Base-by-base conservation (phyloP, 2,797 vertebrate genomes). In the Heterohyrax brucei region DNA sequence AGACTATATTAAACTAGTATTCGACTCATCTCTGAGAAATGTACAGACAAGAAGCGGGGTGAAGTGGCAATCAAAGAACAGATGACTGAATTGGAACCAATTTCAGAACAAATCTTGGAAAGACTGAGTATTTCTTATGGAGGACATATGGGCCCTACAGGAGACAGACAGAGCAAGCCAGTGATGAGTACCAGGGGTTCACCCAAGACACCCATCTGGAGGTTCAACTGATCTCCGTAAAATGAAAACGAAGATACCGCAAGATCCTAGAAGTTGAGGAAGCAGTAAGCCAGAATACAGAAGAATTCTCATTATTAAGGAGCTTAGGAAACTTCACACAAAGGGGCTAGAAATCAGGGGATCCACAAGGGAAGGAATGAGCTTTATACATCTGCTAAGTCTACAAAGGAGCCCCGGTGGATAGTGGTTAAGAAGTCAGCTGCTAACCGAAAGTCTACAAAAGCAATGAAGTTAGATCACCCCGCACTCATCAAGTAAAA, bases 21-120 rank as follows among this genome's bases (percentile, higher is more conserved):
- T 10, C 22, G 22, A 87, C 46, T 59, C 48, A 92, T 30, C 30
- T 14, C 33, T 28, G 70, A 44, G 66, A 87, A 87, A 79, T 72
- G 44, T 21, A 50, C 80, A 89, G 46, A 93, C 30, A 13, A 96
- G 53, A 59, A 88, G 64, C 21, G 82, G 73, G 64, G 66, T 33
- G 24, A 85, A 91, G 46, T 79, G 50, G 33, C 39, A 19, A 8
- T 10, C 50, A n/a, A 80, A 75, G 50, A 39, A 91, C 22, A 84
- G 62, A 62, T 22, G 53, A 50, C 72, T 87, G 83, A 89, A 30
- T 0, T 46, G 24, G 24, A 44, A 86, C 64, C 59, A 76, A 14
- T 33, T 30, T 7, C 56, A 91, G 50, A 87, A 59, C 48, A 4
- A 72, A 26, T 50, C 19, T 70, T n/a, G 59, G 50, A 21, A 44